Percentiles rank a stretch among this genome's conserved stretches.
These are phyloP conservation scores for Anguilla rostrata DNA, from an alignment of 2,113 vertebrate species.

Conservation along the genomic window DNA sequence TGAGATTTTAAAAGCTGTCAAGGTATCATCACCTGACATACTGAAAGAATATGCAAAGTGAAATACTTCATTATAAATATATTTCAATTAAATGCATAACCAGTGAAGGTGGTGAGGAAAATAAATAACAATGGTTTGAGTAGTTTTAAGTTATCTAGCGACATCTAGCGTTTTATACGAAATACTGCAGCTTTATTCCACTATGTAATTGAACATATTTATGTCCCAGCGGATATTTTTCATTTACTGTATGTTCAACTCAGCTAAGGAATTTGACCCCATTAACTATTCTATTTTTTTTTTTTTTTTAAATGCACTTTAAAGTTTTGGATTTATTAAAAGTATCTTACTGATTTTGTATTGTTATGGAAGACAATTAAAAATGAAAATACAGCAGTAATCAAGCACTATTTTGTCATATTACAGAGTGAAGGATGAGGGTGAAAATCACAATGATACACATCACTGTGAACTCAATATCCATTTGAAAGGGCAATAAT, in stretches of 20 bases:
- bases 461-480: too few species aligned
- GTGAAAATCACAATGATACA: too few species aligned
- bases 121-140: not conserved
- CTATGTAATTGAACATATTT: not conserved
- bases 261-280: too few species aligned
- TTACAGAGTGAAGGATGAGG: too few species aligned
- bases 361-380: too few species aligned
- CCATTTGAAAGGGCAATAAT: not conserved
- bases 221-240: not conserved
- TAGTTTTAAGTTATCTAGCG: not conserved
- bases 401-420: too few species aligned
- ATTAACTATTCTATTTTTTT: too few species aligned
- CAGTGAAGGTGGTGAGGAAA: not conserved
- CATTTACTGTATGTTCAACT: not conserved
- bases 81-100: not conserved
- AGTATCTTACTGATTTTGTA: too few species aligned
- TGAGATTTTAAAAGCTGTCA: not conserved
- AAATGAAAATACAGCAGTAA: too few species aligned
- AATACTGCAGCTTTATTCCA: not conserved
- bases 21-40: not conserved
- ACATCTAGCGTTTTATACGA: not conserved
- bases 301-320: too few species aligned
- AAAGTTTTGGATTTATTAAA: too few species aligned
- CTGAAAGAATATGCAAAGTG: not conserved
- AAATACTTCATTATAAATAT: not conserved